Percentiles rank a stretch among this genome's conserved stretches.
Conservation (phyloP, 92 coral and sea anemone species). For the Bergia sp. region DNA sequence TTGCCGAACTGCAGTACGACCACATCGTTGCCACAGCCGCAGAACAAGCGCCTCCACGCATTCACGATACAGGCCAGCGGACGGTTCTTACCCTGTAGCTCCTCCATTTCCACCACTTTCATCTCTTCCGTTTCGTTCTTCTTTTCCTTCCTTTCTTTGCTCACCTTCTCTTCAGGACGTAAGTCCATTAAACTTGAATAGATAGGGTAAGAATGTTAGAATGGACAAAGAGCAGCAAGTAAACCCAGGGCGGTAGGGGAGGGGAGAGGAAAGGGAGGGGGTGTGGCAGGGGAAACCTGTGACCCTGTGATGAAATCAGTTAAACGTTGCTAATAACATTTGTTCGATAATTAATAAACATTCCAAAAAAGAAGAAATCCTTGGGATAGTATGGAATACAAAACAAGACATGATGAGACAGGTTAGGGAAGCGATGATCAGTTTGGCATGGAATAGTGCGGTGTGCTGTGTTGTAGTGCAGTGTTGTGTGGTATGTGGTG, state of each 20-base stretch:
- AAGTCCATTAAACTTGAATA: constrained; percentile 28
- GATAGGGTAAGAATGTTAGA: not conserved
- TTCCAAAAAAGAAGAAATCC: too few species aligned
- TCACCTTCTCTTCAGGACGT: not conserved
- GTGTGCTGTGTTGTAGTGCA: too few species aligned
- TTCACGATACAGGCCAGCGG: constrained; percentile 78
- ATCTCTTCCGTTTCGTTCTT: constrained; percentile 39
- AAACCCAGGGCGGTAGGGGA: not conserved
- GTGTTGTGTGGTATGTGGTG: too few species aligned
- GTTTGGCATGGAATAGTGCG: too few species aligned
- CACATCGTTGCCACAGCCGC: constrained; percentile 92
- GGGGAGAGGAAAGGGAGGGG: not conserved
- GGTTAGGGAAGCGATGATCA: too few species aligned
- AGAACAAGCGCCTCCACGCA: constrained; percentile 72
- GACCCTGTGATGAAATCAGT: too few species aligned
- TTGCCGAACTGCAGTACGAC: constrained; percentile 61
- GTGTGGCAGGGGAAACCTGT: not conserved
- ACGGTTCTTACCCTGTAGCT: constrained; percentile 40
- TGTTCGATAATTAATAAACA: too few species aligned
- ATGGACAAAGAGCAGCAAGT: not conserved
- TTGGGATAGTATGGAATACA: too few species aligned
- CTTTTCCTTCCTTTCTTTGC: not conserved
- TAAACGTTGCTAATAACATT: too few species aligned
- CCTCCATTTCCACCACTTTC: constrained; percentile 4
- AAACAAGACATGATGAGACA: too few species aligned